These are phyloP conservation scores for Drosophila anceps DNA, from an alignment of 2,888 invertebrate genomes.

Conservation along the genomic window DNA sequence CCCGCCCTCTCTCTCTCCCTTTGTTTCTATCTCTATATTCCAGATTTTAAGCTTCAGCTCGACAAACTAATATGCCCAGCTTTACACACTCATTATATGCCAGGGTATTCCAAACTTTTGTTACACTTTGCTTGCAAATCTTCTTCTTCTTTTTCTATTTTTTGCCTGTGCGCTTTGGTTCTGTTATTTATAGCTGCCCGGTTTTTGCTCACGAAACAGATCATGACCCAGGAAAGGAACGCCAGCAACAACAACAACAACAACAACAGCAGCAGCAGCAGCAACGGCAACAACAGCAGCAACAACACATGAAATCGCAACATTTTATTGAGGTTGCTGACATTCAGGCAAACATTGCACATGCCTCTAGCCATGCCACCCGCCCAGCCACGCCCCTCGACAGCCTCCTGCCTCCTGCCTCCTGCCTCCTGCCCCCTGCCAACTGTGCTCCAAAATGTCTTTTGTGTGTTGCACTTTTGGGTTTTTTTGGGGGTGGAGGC, in stretches of 20 bases:
- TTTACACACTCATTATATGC: not conserved
- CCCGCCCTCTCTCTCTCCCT: not conserved
- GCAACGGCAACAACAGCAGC: too few species aligned
- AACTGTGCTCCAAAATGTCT: constrained; percentile 50
- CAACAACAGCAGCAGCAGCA: constrained; percentile 81
- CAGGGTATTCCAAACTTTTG: constrained; percentile 32
- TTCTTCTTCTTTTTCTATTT: not conserved
- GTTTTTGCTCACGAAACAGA: constrained; percentile 69
- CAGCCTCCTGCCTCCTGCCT: not conserved
- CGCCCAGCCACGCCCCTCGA: constrained; percentile 3
- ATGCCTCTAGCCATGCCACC: constrained; percentile 40
- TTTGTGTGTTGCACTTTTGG: constrained; percentile 31
- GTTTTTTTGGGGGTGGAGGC: constrained; percentile 2
- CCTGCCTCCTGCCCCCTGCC: not conserved
- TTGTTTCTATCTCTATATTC: not conserved
- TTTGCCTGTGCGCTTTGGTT: constrained; percentile 21
- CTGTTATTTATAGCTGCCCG: constrained; percentile 67
- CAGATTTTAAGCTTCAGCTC: not conserved
- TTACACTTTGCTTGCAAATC: constrained; percentile 46
- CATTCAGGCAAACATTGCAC: constrained; percentile 69
- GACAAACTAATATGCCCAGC: not conserved
- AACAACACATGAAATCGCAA: constrained; percentile 81
- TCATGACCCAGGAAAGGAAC: constrained; percentile 85
- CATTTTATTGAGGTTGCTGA: constrained; percentile 83
- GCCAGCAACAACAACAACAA: constrained; percentile 82